These are phyloP conservation scores for Branchinecta lindahli DNA, from an alignment of 1,140 invertebrate genomes.

Conservation along the genomic window DNA sequence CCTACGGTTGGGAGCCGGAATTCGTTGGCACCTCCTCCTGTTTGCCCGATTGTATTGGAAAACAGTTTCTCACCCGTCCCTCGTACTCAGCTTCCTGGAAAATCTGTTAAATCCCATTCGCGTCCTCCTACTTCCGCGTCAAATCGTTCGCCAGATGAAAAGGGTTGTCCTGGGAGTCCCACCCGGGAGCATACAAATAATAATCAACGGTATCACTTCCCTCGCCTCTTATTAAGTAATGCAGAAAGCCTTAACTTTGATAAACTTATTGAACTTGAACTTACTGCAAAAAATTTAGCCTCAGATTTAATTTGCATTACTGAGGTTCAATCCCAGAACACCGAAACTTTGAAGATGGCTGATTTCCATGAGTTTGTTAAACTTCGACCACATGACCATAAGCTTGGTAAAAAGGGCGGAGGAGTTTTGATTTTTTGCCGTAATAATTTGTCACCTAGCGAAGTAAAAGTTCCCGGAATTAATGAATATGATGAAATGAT, in stretches of 20 bases:
- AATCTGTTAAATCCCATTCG: too few species aligned
- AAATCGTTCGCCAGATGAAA: too few species aligned
- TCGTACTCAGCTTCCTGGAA: too few species aligned
- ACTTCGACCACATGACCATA: background rate
- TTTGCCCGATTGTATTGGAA: too few species aligned
- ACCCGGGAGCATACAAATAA: background rate
- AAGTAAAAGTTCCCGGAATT: background rate
- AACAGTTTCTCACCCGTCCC: too few species aligned
- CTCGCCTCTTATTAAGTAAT: background rate
- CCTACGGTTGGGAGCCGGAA: too few species aligned
- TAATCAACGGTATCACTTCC: background rate
- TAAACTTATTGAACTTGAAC: slow-evolving; percentile 3
- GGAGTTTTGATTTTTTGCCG: slow-evolving; percentile 2
- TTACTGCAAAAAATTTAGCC: background rate
- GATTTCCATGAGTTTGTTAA: slow-evolving; percentile 1
- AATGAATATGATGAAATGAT: slow-evolving; percentile 7
- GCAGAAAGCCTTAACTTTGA: slow-evolving; percentile 9
- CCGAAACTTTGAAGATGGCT: background rate
- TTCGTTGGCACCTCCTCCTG: too few species aligned
- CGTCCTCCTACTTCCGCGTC: too few species aligned
- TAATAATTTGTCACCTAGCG: slow-evolving; percentile 3
- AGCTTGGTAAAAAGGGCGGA: slow-evolving; percentile 6
- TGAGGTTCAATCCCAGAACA: slow-evolving; percentile 2
- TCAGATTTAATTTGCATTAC: slow-evolving; percentile 9
- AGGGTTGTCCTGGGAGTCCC: background rate